Percentiles rank a stretch among this genome's conserved stretches.
These are phyloP conservation scores for Aphelenchoides besseyi DNA, from an alignment of 1,140 invertebrate genomes.

Conservation along the genomic window DNA sequence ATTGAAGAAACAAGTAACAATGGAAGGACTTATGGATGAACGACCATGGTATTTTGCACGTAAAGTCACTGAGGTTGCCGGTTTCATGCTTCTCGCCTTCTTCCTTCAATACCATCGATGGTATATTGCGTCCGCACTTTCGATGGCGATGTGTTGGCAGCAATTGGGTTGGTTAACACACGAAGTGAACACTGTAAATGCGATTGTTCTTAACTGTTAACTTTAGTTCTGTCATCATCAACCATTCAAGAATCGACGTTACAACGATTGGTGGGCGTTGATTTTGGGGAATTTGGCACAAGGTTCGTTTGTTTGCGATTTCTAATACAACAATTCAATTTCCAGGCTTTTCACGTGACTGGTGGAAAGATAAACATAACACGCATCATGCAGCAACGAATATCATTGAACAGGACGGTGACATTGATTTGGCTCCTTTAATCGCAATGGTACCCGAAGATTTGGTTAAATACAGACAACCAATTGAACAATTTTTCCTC, in stretches of 20 bases:
- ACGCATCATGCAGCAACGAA: conserved; percentile 62
- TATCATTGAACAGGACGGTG: conserved; percentile 58
- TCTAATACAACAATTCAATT: neutral
- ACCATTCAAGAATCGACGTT: conserved; percentile 50
- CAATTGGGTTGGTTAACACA: conserved; percentile 60
- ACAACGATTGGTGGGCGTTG: conserved; percentile 49
- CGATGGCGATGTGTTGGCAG: conserved; percentile 58
- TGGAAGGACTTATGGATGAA: conserved; percentile 55
- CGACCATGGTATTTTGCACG: conserved; percentile 40
- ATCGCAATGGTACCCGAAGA: conserved; percentile 47
- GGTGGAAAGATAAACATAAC: conserved; percentile 63
- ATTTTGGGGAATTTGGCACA: conserved; percentile 57
- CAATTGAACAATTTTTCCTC: conserved; percentile 52
- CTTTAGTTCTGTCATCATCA: conserved; percentile 60
- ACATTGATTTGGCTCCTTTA: conserved; percentile 58
- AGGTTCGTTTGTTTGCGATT: conserved; percentile 2
- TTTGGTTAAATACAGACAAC: conserved; percentile 54
- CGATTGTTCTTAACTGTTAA: conserved; percentile 19
- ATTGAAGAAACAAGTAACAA: conserved; percentile 41
- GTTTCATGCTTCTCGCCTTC: conserved; percentile 50
- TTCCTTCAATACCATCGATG: conserved; percentile 51
- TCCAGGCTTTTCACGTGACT: conserved; percentile 59
- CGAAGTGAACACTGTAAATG: neutral
- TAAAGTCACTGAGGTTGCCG: conserved; percentile 44
- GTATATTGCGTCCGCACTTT: conserved; percentile 53